Base-by-base conservation (phyloP, 1,140 invertebrate species). In the Pseudomyrmex dendroicus region DNA sequence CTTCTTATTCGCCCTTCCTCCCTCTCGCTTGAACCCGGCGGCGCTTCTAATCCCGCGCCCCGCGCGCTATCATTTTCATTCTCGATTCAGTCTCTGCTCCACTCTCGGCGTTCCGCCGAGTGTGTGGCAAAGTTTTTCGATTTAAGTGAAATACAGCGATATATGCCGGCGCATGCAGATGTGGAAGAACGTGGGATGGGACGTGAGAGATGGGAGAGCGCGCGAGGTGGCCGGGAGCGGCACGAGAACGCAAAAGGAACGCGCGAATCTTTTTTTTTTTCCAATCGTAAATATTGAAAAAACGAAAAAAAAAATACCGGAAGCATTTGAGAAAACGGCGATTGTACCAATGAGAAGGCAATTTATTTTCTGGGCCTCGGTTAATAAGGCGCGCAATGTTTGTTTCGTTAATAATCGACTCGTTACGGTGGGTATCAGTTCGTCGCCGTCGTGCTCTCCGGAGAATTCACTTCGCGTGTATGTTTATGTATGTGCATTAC, bases 41-140 rank as follows among this genome's bases (percentile, higher is more conserved):
- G 12, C 20, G 8, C 80, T 85, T 82, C 73, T 86, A 88, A 87
- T 87, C 87, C 83, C 67, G 57, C 25, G 57, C 25, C 56, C 44
- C 78, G 73, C 48, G 25, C 46, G 17, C 80, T 83, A 87, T 89
- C 84, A 87, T 89, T 89, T 89, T 87, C n/a, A 89, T 84, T 89
- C 20, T 83, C 82, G 84, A 84, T 82, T 85, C 78, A 25, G 70
- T 84, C 73, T 84, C 73, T 74, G 83, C 73, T 80, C 59, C 48
- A 46, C 67, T 46, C 68, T 76, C 83, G 72, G 0, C 83, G 44
- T 22, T 63, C 44, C 44, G 10, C 10, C 84, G 82, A 89, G 85
- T 20, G 20, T 20, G 20, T 89, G 82, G 86, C 54, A 91, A 92
- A 92, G 87, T 92, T 92, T 91, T 92, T 91, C 91, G 91, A 92